Base-by-base conservation (phyloP, 1,140 invertebrate species). In the Epicauta chinensis region DNA sequence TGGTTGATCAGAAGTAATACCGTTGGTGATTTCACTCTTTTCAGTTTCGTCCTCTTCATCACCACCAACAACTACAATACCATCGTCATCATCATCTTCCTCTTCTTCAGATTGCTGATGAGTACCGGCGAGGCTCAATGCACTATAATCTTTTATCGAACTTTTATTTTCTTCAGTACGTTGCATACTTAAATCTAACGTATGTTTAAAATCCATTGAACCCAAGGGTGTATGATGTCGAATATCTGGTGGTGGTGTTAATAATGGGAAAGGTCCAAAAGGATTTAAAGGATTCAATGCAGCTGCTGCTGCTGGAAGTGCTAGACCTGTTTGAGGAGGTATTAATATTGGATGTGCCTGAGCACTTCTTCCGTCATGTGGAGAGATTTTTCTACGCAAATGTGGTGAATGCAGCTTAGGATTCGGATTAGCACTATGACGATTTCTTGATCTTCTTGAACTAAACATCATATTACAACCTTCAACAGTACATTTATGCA, bases 401-500 rank as follows among this genome's bases (percentile, higher is more conserved):
- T 97, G 93, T 1, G 94, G 93, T 5, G 91, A 97, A 73, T 99
- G 97, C 3, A 99, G 74, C 71, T 98, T 98, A 0, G 97, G 96
- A 75, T 99, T 99, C 0, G 94, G 95, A 73, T 98, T 98, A 5
- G 95, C 93, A 69, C 90, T 94, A 71, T 99, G 97, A 1, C 97
- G 80, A 68, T 99, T 99, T 17, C 96, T 77, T 14, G 93, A 97
- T 51, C 97, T 77, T 56, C 96, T 78, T 10, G 93, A 97, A 70
- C 93, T 97, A 69, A 99, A 99, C 91, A 97, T 97, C 92, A 98
- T 98, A 68, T 91, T 97, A 73, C 97, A 99, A 0, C 97, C 96
- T 64, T 94, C 89, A 0, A 99, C 93, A 0, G 95, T 97, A 69
- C 97, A 99, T 70, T 94, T 95, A 72, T 99, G 97, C 96, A 99